phyloP scores from a whole-genome alignment of 2,888 invertebrate genomes.

The Leptarthrus brevirostris region DNA sequence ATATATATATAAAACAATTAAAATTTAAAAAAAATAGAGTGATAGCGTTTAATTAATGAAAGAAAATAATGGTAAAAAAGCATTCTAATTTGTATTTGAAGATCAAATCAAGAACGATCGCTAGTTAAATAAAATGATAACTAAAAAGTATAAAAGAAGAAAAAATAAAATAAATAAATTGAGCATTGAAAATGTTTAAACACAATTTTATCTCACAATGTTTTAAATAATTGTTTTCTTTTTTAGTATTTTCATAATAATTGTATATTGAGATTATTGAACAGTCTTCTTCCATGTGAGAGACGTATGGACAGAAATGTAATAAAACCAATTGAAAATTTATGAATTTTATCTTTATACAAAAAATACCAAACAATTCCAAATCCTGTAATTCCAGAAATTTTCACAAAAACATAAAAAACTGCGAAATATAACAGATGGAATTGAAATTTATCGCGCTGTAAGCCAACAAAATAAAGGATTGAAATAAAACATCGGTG shows the following conservation, averaged over 20 bases:
- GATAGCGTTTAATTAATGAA: not conserved
- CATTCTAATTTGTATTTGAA: not conserved
- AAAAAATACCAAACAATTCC: too few species aligned
- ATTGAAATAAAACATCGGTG: too few species aligned
- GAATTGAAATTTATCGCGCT: too few species aligned
- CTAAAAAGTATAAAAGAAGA: not conserved
- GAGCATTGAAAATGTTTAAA: constrained; percentile 21
- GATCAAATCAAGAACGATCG: not conserved
- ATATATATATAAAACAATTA: not conserved
- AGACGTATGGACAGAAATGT: constrained; percentile 30
- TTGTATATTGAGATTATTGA: constrained; percentile 39
- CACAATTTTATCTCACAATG: constrained; percentile 41
- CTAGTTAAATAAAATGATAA: constrained; percentile 13
- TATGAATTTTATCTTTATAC: too few species aligned
- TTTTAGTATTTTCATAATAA: constrained; percentile 42
- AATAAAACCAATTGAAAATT: constrained; percentile 29
- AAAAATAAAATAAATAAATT: not conserved
- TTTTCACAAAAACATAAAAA: too few species aligned
- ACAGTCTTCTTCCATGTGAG: constrained; percentile 28
- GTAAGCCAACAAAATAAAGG: too few species aligned
- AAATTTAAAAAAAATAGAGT: constrained; percentile 2
- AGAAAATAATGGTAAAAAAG: too few species aligned
- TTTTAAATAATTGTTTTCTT: constrained; percentile 26
- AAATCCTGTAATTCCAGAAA: too few species aligned
- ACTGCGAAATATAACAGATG: too few species aligned